Evolutionary conservation across 2,888 invertebrate species (phyloP).

Genomic region (Meghimatium bilineatum): DNA sequence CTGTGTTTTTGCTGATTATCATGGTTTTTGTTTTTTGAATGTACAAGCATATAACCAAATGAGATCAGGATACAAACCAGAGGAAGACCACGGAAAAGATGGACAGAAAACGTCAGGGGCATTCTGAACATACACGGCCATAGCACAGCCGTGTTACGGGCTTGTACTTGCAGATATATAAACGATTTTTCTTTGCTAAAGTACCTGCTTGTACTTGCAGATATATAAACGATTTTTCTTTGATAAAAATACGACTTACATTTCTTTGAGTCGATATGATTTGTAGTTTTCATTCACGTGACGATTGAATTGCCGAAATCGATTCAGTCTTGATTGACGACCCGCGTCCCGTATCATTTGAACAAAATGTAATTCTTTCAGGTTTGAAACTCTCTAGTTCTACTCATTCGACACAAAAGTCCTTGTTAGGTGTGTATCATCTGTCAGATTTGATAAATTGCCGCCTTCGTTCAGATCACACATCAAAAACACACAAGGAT

Average conservation of each 20-base stretch:
- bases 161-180: not conserved
- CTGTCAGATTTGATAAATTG: conserved; percentile 41
- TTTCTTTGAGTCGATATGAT: too few relatives aligned
- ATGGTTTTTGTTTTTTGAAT: too few relatives aligned
- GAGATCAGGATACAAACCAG: too few relatives aligned
- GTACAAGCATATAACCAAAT: too few relatives aligned
- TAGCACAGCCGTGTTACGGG: too few relatives aligned
- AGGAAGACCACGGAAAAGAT: too few relatives aligned
- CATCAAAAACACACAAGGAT: not conserved
- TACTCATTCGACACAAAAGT: conserved; percentile 15
- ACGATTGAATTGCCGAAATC: conserved; percentile 22
- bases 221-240: not conserved
- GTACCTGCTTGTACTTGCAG: too few relatives aligned
- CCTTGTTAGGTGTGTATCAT: not conserved
- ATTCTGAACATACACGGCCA: too few relatives aligned
- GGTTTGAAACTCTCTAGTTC: not conserved
- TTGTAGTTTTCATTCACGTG: not conserved
- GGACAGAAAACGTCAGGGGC: too few relatives aligned
- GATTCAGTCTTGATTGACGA: conserved; percentile 10
- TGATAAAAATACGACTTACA: not conserved
- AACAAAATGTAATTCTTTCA: not conserved
- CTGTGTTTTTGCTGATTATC: too few relatives aligned
- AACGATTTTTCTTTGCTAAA: not conserved
- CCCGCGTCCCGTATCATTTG: conserved; percentile 29
- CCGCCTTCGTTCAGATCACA: not conserved